Conservation (phyloP, 2,113 vertebrate genomes). For the Hymenochirus boettgeri region DNA sequence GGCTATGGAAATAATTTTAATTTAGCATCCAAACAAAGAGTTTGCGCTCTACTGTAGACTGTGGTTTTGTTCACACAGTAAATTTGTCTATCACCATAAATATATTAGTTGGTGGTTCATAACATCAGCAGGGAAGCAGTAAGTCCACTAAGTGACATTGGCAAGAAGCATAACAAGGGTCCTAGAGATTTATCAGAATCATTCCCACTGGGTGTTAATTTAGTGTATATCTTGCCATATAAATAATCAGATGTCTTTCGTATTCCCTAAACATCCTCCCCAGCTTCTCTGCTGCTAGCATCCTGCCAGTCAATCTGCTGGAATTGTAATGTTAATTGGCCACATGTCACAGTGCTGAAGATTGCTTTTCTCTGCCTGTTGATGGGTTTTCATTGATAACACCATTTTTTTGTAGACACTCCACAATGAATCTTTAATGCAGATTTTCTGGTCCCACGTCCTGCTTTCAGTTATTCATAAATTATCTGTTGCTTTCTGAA, state of each 20-base stretch:
- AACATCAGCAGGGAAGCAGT: not conserved
- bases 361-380: slow-evolving; percentile 7
- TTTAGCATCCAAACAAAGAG: no score
- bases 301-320: slow-evolving; percentile 8
- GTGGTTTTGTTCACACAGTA: no score
- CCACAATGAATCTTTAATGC: not conserved
- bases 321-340: slow-evolving; percentile 25
- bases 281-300: slow-evolving; percentile 13
- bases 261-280: not conserved
- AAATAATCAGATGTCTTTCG: slow-evolving; percentile 9
- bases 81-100: not conserved
- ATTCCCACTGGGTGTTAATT: not conserved
- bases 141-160: not conserved
- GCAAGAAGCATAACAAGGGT: not conserved
- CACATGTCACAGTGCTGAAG: slow-evolving; percentile 13
- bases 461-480: slow-evolving; percentile 9
- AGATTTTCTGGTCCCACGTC: not conserved
- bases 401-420: not conserved
- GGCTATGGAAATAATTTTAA: no score
- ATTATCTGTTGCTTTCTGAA: slow-evolving; percentile 2
- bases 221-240: not conserved
- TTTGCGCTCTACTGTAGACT: no score
- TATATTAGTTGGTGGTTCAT: not conserved
- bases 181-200: not conserved
- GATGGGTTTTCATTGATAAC: slow-evolving; percentile 7